phyloP scores from a whole-genome alignment of 2,797 vertebrate genomes.

The Enteromius thamalakanensis region DNA sequence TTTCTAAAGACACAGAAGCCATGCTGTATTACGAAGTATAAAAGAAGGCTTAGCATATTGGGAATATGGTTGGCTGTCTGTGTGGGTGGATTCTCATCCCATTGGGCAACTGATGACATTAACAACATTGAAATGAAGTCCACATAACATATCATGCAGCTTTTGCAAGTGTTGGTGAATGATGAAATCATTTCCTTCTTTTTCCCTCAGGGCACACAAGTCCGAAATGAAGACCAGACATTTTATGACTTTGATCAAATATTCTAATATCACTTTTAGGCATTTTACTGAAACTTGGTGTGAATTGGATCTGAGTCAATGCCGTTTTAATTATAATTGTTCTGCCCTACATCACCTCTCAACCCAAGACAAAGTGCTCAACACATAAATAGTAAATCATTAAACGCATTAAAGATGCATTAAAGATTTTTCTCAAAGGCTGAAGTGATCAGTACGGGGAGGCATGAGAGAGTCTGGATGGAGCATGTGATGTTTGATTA shows the following conservation, averaged over 20 bases:
- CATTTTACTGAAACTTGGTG: neutral
- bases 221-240: conserved; percentile 3
- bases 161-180: conserved; percentile 1
- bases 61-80: conserved; percentile 27
- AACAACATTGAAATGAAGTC: conserved; percentile 33
- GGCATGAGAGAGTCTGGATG: conserved; percentile 47
- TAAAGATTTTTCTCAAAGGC: neutral
- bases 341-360: conserved; percentile 27
- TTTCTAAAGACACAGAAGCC: conserved; percentile 39
- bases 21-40: conserved; percentile 28
- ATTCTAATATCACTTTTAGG: neutral
- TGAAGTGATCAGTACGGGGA: conserved; percentile 44
- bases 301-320: neutral
- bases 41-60: conserved; percentile 46
- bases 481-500: conserved; percentile 69
- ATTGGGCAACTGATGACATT: conserved; percentile 42
- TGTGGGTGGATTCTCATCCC: conserved; percentile 42
- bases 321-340: neutral
- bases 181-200: neutral
- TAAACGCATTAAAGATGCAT: conserved; percentile 29
- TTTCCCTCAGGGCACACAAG: neutral
- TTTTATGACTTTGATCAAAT: neutral
- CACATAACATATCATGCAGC: conserved; percentile 19
- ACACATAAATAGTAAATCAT: conserved; percentile 5
- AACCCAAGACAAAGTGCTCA: conserved; percentile 3